Percentiles rank a stretch among this genome's conserved stretches.
Conservation (phyloP, 1,140 invertebrate species). For the Megalonaias nervosa region DNA sequence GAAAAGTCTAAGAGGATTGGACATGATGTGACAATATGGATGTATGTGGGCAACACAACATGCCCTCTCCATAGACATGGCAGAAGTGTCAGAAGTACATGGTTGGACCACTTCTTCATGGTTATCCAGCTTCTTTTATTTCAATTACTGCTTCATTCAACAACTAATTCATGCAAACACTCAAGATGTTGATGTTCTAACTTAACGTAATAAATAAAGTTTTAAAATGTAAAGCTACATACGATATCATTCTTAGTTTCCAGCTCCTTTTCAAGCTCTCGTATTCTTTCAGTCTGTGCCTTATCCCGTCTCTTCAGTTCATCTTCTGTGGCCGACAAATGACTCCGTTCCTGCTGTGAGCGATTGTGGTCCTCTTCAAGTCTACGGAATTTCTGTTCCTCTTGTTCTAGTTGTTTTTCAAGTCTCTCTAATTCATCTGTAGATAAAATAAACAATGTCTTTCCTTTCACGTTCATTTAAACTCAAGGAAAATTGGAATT, state of each 20-base stretch:
- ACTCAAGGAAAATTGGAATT: background rate
- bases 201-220: no score
- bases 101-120: no score
- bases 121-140: no score
- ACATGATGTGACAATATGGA: no score
- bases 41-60: no score
- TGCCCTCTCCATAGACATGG: no score
- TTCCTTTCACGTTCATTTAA: background rate
- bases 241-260: conserved; percentile 67
- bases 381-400: conserved; percentile 48
- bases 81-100: no score
- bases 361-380: conserved; percentile 64
- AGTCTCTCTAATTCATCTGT: conserved; percentile 65
- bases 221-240: conserved; percentile 12
- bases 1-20: no score
- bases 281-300: conserved; percentile 43
- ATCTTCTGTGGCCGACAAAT: conserved; percentile 47
- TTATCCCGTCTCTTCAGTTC: conserved; percentile 49
- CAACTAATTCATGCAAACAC: no score
- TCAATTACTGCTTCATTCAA: no score
- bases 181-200: no score
- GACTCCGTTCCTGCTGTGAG: conserved; percentile 58
- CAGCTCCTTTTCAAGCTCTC: conserved; percentile 61
- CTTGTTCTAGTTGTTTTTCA: conserved; percentile 58
- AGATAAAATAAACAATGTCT: conserved; percentile 3